phyloP scores from a whole-genome alignment of 1,140 invertebrate species.

The Cydia fagiglandana region DNA sequence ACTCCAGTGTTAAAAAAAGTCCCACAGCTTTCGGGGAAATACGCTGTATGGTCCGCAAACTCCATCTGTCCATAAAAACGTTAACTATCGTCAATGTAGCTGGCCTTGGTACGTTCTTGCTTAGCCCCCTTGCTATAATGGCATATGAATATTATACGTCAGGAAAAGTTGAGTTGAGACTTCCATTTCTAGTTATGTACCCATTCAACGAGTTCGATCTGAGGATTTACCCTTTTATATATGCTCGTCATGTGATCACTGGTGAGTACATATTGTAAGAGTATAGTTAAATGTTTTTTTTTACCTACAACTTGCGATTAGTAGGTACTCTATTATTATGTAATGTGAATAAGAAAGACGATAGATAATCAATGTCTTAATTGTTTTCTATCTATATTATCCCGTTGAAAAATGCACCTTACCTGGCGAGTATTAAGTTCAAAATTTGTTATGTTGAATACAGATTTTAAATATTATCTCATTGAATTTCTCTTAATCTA shows the following conservation, averaged over 20 bases:
- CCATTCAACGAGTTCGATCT: conserved; percentile 48
- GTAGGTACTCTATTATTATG: too few relatives aligned
- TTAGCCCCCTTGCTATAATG: conserved; percentile 40
- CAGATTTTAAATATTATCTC: too few relatives aligned
- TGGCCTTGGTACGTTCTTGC: conserved; percentile 38
- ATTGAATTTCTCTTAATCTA: too few relatives aligned
- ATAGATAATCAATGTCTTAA: too few relatives aligned
- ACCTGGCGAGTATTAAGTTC: too few relatives aligned
- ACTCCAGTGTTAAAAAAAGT: background rate
- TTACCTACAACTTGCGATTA: background rate
- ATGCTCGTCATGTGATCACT: conserved; percentile 45
- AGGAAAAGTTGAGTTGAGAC: conserved; percentile 40
- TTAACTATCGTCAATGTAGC: background rate
- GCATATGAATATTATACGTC: conserved; percentile 38
- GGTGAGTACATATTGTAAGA: conserved; percentile 38
- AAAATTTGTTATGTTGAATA: too few relatives aligned
- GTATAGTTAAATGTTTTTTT: background rate
- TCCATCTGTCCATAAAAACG: background rate
- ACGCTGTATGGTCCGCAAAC: background rate
- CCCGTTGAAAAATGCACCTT: too few relatives aligned
- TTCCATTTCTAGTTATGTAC: conserved; percentile 49
- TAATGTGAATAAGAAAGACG: too few relatives aligned
- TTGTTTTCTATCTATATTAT: too few relatives aligned
- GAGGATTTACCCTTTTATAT: conserved; percentile 43
- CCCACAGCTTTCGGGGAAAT: background rate